Percentiles rank a stretch among this genome's conserved stretches.
Conservation (phyloP, 2,113 vertebrate species). For the Chionomys nivalis region DNA sequence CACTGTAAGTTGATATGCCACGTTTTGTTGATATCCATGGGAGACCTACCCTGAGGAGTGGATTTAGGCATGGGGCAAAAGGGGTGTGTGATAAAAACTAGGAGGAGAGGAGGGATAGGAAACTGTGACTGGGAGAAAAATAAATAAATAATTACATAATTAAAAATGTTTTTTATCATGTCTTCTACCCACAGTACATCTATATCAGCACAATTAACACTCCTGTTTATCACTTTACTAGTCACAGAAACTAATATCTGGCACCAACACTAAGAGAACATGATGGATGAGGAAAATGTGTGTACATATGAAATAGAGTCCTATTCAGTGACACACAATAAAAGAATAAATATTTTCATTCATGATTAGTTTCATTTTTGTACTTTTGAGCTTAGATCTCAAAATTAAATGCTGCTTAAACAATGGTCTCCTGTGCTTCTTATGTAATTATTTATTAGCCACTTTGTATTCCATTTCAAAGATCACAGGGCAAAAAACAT, state of each 20-base stretch:
- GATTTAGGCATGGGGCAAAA: rapidly evolving
- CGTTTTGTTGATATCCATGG: not conserved
- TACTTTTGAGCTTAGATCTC: not conserved
- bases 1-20: not conserved
- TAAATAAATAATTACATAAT: not conserved
- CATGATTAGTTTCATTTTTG: not conserved
- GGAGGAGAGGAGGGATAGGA: not conserved
- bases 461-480: not conserved
- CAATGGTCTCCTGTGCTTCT: not conserved
- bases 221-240: not conserved
- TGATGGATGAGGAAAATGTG: not conserved
- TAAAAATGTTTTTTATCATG: not conserved
- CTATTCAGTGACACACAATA: not conserved
- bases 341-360: not conserved
- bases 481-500: too few species aligned
- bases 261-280: not conserved
- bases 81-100: not conserved
- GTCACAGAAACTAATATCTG: not conserved
- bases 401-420: not conserved
- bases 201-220: too few species aligned
- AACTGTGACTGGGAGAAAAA: not conserved
- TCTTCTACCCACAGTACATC: not conserved
- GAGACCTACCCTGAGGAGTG: not conserved
- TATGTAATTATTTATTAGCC: not conserved
- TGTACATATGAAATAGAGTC: too few species aligned